Base-by-base conservation (phyloP, 2,888 invertebrate genomes). In the Formica aserva region DNA sequence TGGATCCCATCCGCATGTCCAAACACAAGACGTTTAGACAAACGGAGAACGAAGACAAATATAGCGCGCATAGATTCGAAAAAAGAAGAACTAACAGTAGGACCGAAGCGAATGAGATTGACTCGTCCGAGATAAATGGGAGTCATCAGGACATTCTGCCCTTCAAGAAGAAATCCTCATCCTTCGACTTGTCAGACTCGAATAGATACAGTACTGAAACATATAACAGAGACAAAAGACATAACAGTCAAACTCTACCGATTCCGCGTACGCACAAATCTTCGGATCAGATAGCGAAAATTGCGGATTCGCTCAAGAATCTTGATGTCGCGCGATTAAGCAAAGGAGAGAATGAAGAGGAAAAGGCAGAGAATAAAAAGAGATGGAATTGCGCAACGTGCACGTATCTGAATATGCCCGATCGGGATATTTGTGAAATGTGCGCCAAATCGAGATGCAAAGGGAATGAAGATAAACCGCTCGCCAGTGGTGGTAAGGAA, bases 301-400 rank as follows among this genome's bases (percentile, higher is more conserved):
- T 91, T 22, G 87, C 86, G 6, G 91, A 89, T 66, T 84, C 86
- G 1, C 29, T 92, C 5, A 90, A 88, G 22, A 75, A 95, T 95
- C 82, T 91, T 95, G 83, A 91, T 95, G 1, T 96, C 95, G 88
- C 95, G 76, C 95, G 95, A 9, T 92, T 95, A 35, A 95, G 95
- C 29, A 82, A 65, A 63, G 75, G 82, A 1, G 91, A 95, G 95
- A 74, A 94, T 95, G 35, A 65, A 18, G 72, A 71, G 29, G 38
- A 77, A 6, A 38, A 95, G 94, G 45, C 5, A 0, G 87, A 95
- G 95, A 26, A 92, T 94, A 13, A 92, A 95, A 81, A 82, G 65
- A 95, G 95, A 85, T 98, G 97, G 98, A 96, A 96, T 86, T 98
- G 97, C 92, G 95, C 95, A 0, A 96, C 96, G 0, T 98, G 98